Base-by-base conservation (phyloP, 2,797 vertebrate genomes). In the Gephyroberyx darwinii region DNA sequence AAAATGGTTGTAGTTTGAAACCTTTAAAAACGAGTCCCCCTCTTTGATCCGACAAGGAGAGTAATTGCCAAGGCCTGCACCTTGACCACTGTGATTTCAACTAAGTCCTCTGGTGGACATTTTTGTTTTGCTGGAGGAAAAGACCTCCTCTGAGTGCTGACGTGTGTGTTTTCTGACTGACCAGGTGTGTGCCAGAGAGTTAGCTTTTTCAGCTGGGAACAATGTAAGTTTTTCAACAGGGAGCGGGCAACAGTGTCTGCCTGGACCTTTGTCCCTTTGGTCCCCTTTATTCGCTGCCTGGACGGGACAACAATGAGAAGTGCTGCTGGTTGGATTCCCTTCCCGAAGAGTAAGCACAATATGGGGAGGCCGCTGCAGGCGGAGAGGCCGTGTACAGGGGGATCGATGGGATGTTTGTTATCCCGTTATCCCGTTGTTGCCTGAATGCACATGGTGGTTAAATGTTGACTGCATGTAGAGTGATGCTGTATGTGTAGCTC, bases 261-360 rank as follows among this genome's bases (percentile, higher is more conserved):
- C 82, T 69, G 75, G 74, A 92, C 86, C 83, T 92, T 93, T 93
- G 92, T 91, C 84, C 78, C 41, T 74, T 53, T 76, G 65, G 69
- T 35, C 70, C 69, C 75, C 80, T 92, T 92, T 89, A 90, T 92
- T 89, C 78, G 67, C 65, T 8, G 75, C 71, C 76, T 78, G 74
- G 69, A 72, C 62, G 9, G 74, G 65, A 87, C 78, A 91, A 94
- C 94, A 94, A 95, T 91, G 89, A 89, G 91, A 94, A 94, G 74
- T 90, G 91, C 92, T 93, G 91, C 91, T 78, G 72, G 89, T 75
- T 86, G 90, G 89, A 95, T 93, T 94, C 92, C 81, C 89, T 91
- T 92, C 91, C 84, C 90, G 86, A 89, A 92, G 87, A 90, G 78
- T 86, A 88, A 89, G 88, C 90, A 92, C 88, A 93, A 92, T 90